Evolutionary conservation across 2,113 vertebrate genomes (phyloP).

Genomic region (Alces alces): DNA sequence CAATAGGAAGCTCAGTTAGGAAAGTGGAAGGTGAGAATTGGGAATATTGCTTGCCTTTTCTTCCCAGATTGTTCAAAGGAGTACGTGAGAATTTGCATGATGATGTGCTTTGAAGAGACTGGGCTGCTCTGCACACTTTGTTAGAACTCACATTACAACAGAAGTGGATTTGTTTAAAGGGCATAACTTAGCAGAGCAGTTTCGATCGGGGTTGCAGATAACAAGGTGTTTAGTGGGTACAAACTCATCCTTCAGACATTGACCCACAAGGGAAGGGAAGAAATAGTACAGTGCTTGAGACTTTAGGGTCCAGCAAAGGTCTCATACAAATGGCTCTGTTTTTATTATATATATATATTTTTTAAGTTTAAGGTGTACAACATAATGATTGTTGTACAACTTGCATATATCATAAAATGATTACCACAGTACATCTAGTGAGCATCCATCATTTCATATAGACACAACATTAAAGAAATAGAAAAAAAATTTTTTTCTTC

Average conservation of each 20-base stretch:
- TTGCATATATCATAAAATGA: background rate
- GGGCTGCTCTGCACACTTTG: background rate
- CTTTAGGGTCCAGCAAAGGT: background rate
- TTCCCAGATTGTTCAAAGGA: background rate
- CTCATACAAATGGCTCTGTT: background rate
- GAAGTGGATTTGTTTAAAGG: background rate
- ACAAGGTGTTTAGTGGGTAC: background rate
- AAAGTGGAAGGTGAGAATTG: background rate
- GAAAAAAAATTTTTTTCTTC: background rate
- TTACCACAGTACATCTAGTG: background rate
- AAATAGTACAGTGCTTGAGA: background rate
- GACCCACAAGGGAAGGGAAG: background rate
- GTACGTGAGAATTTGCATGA: background rate
- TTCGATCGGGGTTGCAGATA: background rate
- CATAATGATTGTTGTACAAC: background rate
- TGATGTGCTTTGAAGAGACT: background rate
- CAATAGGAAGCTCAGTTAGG: background rate
- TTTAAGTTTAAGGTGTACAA: background rate
- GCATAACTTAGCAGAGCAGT: background rate
- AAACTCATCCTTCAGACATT: background rate
- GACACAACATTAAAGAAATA: background rate
- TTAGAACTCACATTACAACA: background rate
- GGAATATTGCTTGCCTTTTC: background rate
- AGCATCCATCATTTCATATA: background rate
- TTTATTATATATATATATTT: background rate